These are phyloP conservation scores for Nasonia longicornis DNA, from an alignment of 1,140 invertebrate genomes.

Conservation along the genomic window DNA sequence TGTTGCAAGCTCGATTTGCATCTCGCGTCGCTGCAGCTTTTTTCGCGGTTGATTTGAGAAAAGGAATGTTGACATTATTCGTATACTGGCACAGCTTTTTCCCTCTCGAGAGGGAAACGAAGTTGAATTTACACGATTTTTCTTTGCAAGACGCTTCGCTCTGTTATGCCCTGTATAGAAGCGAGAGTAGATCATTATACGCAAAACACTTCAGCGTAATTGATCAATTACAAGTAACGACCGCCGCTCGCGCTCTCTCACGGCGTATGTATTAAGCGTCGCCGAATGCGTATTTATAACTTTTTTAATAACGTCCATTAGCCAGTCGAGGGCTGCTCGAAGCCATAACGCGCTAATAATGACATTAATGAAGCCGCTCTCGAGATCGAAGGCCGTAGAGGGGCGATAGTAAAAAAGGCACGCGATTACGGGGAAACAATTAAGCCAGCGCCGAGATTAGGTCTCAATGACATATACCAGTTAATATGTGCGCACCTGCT, in stretches of 20 bases:
- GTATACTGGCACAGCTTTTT: no score
- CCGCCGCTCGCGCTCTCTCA: no score
- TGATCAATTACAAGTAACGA: not conserved
- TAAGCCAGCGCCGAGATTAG: slow-evolving; percentile 1
- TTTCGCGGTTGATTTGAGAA: no score
- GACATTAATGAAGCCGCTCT: not conserved
- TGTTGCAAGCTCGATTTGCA: not conserved
- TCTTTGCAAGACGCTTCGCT: no score
- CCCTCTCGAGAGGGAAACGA: no score
- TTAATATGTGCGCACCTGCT: not conserved
- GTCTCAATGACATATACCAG: not conserved
- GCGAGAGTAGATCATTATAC: not conserved
- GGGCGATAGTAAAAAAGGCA: not conserved
- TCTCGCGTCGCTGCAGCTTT: no score
- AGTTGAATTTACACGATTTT: no score
- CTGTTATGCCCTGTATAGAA: no score
- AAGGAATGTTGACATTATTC: no score
- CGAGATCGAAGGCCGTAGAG: not conserved
- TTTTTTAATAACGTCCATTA: not conserved
- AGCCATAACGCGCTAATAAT: not conserved
- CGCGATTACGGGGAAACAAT: not conserved
- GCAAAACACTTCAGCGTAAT: not conserved
- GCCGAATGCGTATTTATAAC: not conserved
- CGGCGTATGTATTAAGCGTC: no score
- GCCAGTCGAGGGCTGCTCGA: not conserved